These are phyloP conservation scores for Agonopterix heracliana DNA, from an alignment of 2,888 invertebrate species.

Conservation along the genomic window DNA sequence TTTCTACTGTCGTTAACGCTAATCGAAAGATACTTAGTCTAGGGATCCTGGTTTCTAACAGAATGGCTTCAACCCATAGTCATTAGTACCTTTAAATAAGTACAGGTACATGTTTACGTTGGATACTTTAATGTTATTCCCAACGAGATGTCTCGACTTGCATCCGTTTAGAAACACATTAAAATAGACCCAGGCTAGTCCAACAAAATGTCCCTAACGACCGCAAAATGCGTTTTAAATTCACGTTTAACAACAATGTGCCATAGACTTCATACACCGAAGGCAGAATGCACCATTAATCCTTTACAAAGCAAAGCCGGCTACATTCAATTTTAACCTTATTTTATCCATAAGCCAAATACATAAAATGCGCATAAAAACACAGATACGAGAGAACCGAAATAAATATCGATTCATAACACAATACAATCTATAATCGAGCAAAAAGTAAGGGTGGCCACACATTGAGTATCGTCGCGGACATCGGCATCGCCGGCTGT, in stretches of 20 bases:
- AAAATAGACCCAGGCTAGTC: slow-evolving; percentile 29
- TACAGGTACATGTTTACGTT: too few relatives aligned
- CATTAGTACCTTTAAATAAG: too few relatives aligned
- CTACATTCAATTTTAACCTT: slow-evolving; percentile 14
- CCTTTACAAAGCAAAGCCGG: slow-evolving; percentile 24
- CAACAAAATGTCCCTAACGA: slow-evolving; percentile 37
- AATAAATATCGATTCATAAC: slow-evolving; percentile 71
- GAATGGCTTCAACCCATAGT: too few relatives aligned
- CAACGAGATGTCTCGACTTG: not conserved
- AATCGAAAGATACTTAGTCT: too few relatives aligned
- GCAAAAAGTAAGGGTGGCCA: slow-evolving; percentile 53
- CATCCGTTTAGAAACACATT: slow-evolving; percentile 7
- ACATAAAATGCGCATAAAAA: slow-evolving; percentile 51
- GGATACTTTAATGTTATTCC: too few relatives aligned
- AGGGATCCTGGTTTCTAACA: too few relatives aligned
- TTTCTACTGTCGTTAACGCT: too few relatives aligned
- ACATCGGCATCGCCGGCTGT: slow-evolving; percentile 40
- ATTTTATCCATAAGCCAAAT: slow-evolving; percentile 20
- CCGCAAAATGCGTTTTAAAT: slow-evolving; percentile 58
- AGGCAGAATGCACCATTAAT: slow-evolving; percentile 47
- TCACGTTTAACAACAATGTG: slow-evolving; percentile 18
- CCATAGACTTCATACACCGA: slow-evolving; percentile 5
- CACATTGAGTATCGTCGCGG: slow-evolving; percentile 53
- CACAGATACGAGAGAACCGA: slow-evolving; percentile 46
- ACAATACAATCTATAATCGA: slow-evolving; percentile 70